phyloP scores from a whole-genome alignment of 2,113 vertebrate species.

The Pitta sordida region DNA sequence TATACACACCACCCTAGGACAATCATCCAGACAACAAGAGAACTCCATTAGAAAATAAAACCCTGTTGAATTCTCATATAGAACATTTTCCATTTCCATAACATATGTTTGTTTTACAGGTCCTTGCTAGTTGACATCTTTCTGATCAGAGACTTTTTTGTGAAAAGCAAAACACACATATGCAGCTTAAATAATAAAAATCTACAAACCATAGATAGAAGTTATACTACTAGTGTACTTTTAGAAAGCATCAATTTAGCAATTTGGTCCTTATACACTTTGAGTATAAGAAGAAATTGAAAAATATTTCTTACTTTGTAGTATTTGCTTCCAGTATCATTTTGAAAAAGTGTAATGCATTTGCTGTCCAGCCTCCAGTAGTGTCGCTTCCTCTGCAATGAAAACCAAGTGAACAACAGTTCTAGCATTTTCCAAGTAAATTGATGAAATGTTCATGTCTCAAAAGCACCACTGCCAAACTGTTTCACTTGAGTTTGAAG shows the following conservation, averaged over 20 bases:
- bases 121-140: not conserved
- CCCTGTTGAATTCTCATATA: not conserved
- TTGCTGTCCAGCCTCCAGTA: slow-evolving; percentile 98
- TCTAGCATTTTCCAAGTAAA: not conserved
- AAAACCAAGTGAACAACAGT: slow-evolving; percentile 25
- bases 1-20: too few species aligned
- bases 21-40: not conserved
- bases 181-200: not conserved
- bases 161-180: not conserved
- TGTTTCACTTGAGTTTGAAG: not conserved
- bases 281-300: not conserved
- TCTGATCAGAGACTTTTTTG: not conserved
- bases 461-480: not conserved
- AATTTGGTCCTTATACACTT: not conserved
- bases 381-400: slow-evolving; percentile 88
- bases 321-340: slow-evolving; percentile 94
- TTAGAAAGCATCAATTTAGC: not conserved
- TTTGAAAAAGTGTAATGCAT: slow-evolving; percentile 95
- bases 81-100: not conserved
- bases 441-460: not conserved
- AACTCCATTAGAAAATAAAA: not conserved
- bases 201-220: not conserved
- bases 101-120: not conserved
- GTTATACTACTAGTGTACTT: not conserved
- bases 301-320: slow-evolving; percentile 83